phyloP scores from a whole-genome alignment of 2,888 invertebrate genomes.

The Magallana nippona region DNA sequence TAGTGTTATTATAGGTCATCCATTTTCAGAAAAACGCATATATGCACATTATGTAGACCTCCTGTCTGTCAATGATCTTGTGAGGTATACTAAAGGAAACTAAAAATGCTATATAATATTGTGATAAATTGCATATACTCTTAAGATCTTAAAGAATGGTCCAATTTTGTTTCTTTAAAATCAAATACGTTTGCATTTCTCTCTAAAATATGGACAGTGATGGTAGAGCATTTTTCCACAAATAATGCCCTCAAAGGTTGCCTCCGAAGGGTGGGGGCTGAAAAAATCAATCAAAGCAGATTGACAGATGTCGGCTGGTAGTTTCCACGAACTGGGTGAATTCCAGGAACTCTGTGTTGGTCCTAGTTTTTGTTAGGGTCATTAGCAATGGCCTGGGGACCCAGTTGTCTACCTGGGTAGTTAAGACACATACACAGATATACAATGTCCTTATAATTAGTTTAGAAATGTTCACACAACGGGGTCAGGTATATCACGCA shows the following conservation, averaged over 20 bases:
- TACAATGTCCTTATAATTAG: neutral
- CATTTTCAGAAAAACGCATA: slow-evolving; percentile 20
- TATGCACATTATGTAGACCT: neutral
- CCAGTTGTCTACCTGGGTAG: neutral
- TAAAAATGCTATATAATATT: neutral
- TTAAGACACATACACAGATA: neutral
- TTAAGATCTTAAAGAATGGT: neutral
- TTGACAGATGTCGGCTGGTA: neutral
- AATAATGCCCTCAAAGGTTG: neutral
- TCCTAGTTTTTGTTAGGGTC: neutral
- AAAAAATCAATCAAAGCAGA: neutral
- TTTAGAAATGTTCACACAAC: neutral
- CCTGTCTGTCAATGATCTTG: neutral
- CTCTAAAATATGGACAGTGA: neutral
- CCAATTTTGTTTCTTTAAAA: no score
- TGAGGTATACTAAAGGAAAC: slow-evolving; percentile 12
- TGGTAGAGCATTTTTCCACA: neutral
- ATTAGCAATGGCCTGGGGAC: slow-evolving; percentile 2
- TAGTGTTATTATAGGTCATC: neutral
- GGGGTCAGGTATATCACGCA: slow-evolving; percentile 5
- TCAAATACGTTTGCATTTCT: no score
- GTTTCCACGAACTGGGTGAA: slow-evolving; percentile 1
- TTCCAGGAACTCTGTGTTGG: slow-evolving; percentile 26
- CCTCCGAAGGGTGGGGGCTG: neutral
- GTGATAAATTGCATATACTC: neutral